phyloP scores from a whole-genome alignment of 1,140 invertebrate genomes.

The Nasonia giraulti region DNA sequence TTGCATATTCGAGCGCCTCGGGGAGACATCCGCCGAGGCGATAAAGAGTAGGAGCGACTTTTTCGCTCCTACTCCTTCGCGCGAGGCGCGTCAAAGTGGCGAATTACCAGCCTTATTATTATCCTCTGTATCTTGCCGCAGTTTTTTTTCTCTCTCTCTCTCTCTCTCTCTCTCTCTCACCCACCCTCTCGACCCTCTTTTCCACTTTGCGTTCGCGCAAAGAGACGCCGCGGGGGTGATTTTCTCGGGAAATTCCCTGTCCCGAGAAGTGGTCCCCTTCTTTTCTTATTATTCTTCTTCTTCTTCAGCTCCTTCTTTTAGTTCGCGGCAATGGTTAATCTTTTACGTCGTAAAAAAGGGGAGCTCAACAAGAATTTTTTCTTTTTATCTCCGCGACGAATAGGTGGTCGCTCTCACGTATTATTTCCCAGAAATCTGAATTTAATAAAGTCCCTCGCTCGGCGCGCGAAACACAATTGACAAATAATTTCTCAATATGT shows the following conservation, averaged over 20 bases:
- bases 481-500: background rate
- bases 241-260: conserved; percentile 38
- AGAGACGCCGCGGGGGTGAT: conserved; percentile 48
- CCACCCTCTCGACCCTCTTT: conserved; percentile 56
- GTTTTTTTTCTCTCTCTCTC: background rate
- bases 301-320: conserved; percentile 25
- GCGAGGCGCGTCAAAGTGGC: conserved; percentile 66
- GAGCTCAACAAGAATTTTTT: background rate
- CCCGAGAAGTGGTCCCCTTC: conserved; percentile 13
- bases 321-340: conserved; percentile 41
- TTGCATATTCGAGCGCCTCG: conserved; percentile 62
- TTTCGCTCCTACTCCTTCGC: conserved; percentile 4
- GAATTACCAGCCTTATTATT: conserved; percentile 73
- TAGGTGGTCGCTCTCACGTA: background rate
- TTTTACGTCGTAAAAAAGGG: conserved; percentile 34
- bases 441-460: background rate
- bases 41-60: conserved; percentile 63
- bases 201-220: conserved; percentile 55
- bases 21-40: conserved; percentile 64
- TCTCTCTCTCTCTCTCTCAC: background rate
- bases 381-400: background rate
- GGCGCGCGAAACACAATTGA: background rate
- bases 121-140: conserved; percentile 52
- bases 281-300: conserved; percentile 35
- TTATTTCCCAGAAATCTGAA: background rate